Percentiles rank a stretch among this genome's conserved stretches.
Evolutionary conservation across 2,888 invertebrate species (phyloP).

Genomic region (Diaphora mendica): DNA sequence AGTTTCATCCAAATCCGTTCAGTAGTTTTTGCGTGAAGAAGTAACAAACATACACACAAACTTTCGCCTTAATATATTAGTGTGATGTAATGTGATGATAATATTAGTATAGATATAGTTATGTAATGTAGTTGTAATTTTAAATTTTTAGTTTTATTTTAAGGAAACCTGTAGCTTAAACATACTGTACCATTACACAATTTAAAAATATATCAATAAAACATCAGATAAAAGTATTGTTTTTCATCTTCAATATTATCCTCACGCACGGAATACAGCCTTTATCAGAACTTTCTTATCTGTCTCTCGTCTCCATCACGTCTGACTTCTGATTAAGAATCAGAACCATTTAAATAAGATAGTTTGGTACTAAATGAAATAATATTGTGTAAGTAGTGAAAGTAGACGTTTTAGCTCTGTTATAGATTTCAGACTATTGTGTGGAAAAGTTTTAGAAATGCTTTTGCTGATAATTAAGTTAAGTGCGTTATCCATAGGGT

Average conservation of each 20-base stretch:
- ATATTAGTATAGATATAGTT: too few species aligned
- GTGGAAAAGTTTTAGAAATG: conserved; percentile 54
- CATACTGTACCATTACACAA: not conserved
- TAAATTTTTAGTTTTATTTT: too few species aligned
- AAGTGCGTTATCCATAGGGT: conserved; percentile 60
- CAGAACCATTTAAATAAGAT: conserved; percentile 38
- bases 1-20: too few species aligned
- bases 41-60: too few species aligned
- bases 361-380: conserved; percentile 15
- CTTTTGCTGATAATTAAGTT: conserved; percentile 57
- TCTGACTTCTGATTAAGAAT: conserved; percentile 33
- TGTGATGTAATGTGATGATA: too few species aligned
- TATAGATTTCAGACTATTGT: not conserved
- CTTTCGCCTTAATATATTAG: too few species aligned
- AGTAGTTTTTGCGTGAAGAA: too few species aligned
- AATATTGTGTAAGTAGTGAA: conserved; percentile 27
- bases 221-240: not conserved
- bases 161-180: not conserved
- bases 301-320: conserved; percentile 39
- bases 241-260: conserved; percentile 32
- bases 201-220: not conserved
- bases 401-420: not conserved
- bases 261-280: conserved; percentile 33
- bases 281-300: conserved; percentile 50
- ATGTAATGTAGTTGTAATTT: not conserved